These are phyloP conservation scores for Amphilophus citrinellus DNA, from an alignment of 2,113 vertebrate species.

Conservation along the genomic window DNA sequence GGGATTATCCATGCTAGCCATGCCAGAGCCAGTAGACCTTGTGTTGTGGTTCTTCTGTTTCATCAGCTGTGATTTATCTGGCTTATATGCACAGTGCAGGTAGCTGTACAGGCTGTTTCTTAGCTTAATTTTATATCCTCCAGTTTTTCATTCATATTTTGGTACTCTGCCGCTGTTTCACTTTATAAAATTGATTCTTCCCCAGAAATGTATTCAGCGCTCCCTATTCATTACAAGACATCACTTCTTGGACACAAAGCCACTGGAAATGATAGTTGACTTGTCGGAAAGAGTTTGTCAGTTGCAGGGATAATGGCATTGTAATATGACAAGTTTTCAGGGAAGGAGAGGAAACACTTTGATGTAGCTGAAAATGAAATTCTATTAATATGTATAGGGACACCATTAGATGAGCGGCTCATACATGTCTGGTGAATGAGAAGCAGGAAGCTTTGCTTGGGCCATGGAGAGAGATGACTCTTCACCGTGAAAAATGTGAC, in stretches of 20 bases:
- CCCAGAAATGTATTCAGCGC: conserved; percentile 60
- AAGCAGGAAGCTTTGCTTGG: conserved; percentile 48
- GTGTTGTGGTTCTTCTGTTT: conserved; percentile 46
- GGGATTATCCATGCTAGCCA: conserved; percentile 41
- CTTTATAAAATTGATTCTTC: conserved; percentile 58
- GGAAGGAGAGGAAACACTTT: conserved; percentile 70
- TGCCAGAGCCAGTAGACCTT: conserved; percentile 54
- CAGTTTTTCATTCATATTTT: conserved; percentile 47
- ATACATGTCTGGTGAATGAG: conserved; percentile 72
- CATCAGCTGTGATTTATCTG: conserved; percentile 67
- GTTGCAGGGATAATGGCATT: conserved; percentile 68
- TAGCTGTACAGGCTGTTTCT: conserved; percentile 27
- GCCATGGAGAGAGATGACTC: conserved; percentile 32
- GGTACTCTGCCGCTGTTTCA: conserved; percentile 53
- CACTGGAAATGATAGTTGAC: conserved; percentile 67
- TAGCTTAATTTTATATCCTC: conserved; percentile 36
- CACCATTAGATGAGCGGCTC: conserved; percentile 68
- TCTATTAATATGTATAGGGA: conserved; percentile 78
- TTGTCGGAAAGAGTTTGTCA: conserved; percentile 67
- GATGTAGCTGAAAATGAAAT: conserved; percentile 71
- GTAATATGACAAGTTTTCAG: conserved; percentile 72
- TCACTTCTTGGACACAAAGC: conserved; percentile 68
- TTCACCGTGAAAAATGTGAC: conserved; percentile 44
- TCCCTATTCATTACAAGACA: conserved; percentile 61
- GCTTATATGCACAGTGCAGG: conserved; percentile 65